Evolutionary conservation across 1,140 invertebrate genomes (phyloP).

Genomic region (Pomphorhynchus laevis): DNA sequence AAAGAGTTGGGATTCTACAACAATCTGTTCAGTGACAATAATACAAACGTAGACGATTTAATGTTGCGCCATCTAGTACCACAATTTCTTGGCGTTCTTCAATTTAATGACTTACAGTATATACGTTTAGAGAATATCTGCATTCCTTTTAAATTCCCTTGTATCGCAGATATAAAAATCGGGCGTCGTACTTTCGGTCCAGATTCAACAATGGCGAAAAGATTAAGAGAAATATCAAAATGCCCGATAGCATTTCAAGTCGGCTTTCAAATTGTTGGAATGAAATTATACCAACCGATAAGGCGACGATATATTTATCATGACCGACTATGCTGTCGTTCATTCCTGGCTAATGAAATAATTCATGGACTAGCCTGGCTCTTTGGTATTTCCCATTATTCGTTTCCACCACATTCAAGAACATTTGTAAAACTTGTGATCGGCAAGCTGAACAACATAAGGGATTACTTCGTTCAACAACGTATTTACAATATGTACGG

Average conservation of each 20-base stretch:
- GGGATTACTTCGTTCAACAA: no score
- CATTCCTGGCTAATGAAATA: not conserved
- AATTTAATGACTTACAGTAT: constrained; percentile 9
- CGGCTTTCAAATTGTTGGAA: constrained; percentile 53
- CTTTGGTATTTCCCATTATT: no score
- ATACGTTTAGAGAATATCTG: constrained; percentile 50
- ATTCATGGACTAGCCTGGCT: not conserved
- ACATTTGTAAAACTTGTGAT: no score
- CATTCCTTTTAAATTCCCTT: constrained; percentile 36
- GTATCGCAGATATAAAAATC: constrained; percentile 65
- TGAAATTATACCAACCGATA: constrained; percentile 23
- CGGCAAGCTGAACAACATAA: no score
- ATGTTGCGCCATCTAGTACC: constrained; percentile 15
- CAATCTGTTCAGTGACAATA: no score
- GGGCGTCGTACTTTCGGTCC: constrained; percentile 55
- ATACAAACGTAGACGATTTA: constrained; percentile 15
- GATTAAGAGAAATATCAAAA: constrained; percentile 33
- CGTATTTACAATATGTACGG: no score
- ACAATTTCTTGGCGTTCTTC: constrained; percentile 12
- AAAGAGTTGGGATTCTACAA: constrained; percentile 14
- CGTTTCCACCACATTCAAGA: no score
- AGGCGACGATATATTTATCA: not conserved
- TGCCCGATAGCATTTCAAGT: constrained; percentile 35
- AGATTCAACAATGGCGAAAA: constrained; percentile 34
- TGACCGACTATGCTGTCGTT: not conserved